Conservation (phyloP, 2,888 invertebrate species). For the Monopis laevigella region DNA sequence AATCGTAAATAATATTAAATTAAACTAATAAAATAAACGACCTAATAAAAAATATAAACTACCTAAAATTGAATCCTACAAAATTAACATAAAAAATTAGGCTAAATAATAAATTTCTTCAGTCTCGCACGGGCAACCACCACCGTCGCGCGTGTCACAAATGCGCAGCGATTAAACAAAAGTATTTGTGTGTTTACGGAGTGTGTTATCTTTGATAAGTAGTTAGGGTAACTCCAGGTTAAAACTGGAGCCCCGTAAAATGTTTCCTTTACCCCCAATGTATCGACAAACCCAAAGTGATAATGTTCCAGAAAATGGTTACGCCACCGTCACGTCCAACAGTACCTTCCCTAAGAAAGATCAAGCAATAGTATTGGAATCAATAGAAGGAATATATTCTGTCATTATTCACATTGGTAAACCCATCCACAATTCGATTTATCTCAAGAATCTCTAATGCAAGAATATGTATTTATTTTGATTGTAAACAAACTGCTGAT, state of each 20-base stretch:
- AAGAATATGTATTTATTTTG: conserved; percentile 17
- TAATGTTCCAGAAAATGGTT: conserved; percentile 11
- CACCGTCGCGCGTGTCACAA: no score
- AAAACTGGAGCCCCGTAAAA: conserved; percentile 9
- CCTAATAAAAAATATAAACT: no score
- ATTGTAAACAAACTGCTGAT: conserved; percentile 17
- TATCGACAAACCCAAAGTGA: conserved; percentile 5
- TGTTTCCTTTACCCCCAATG: conserved; percentile 10
- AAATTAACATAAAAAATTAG: no score
- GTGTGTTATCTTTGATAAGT: no score
- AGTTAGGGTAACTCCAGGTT: no score
- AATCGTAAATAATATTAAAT: no score
- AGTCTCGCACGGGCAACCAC: no score
- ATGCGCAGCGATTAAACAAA: no score
- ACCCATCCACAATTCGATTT: conserved; percentile 15
- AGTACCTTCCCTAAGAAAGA: conserved; percentile 18
- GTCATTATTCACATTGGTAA: conserved; percentile 13
- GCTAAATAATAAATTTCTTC: no score
- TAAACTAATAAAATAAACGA: no score
- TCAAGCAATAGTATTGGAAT: conserved; percentile 19
- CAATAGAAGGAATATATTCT: conserved; percentile 18
- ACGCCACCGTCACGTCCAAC: conserved; percentile 15
- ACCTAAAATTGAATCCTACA: no score
- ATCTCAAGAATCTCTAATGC: conserved; percentile 17
- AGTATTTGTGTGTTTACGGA: no score